Percentiles rank a stretch among this genome's conserved stretches.
Evolutionary conservation across 2,888 invertebrate species (phyloP).

Genomic region (Gari tellinella): DNA sequence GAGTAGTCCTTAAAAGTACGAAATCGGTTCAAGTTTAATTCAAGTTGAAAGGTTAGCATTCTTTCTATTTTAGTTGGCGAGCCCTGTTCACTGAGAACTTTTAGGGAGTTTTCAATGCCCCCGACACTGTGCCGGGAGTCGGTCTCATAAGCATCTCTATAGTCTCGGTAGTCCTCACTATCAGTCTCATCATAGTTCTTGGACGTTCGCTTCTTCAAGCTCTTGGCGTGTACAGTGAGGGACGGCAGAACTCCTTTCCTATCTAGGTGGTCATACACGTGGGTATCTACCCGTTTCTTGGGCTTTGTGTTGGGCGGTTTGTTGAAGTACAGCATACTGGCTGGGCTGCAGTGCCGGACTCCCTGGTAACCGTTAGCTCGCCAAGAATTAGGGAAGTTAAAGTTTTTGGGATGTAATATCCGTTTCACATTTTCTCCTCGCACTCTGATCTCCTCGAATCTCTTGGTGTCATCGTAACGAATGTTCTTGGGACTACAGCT

Average conservation of each 20-base stretch:
- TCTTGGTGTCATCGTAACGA: constrained; percentile 46
- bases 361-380: constrained; percentile 33
- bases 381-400: too few relatives aligned
- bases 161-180: constrained; percentile 56
- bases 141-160: constrained; percentile 43
- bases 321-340: constrained; percentile 48
- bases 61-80: constrained; percentile 71
- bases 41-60: constrained; percentile 69
- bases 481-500: constrained; percentile 58
- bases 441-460: constrained; percentile 61
- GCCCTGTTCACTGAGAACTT: constrained; percentile 69
- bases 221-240: constrained; percentile 56
- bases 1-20: constrained; percentile 70
- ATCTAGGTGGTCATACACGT: constrained; percentile 66
- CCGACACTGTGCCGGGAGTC: constrained; percentile 61
- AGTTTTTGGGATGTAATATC: too few relatives aligned
- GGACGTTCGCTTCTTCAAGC: constrained; percentile 37
- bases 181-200: constrained; percentile 34
- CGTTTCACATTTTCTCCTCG: constrained; percentile 40
- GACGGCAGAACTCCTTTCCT: constrained; percentile 65
- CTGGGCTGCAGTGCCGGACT: constrained; percentile 51
- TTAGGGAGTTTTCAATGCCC: constrained; percentile 71
- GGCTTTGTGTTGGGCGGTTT: neutral
- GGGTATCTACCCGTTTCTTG: constrained; percentile 47
- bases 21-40: constrained; percentile 67